A percentile compares a stretch with the other conserved stretches of the same genome.
Evolutionary conservation across 2,888 invertebrate genomes (phyloP).

Genomic region (Anarsia innoxiella): DNA sequence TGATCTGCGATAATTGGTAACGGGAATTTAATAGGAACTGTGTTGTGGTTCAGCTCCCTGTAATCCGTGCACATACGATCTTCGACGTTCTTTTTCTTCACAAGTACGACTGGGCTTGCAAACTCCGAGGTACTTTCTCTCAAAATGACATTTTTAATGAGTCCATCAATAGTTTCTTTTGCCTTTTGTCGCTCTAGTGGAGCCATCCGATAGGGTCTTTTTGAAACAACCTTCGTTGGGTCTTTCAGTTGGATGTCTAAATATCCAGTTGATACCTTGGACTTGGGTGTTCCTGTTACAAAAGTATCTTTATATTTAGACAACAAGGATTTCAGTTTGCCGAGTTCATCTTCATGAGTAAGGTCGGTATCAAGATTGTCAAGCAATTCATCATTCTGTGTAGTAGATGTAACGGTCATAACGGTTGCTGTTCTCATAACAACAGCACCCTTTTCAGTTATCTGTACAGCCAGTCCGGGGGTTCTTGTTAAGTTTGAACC

Average conservation of each 20-base stretch:
- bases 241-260: constrained; percentile 11
- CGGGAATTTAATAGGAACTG: constrained; percentile 22
- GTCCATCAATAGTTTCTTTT: constrained; percentile 20
- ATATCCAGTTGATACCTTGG: constrained; percentile 10
- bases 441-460: constrained; percentile 7
- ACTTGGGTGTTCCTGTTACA: constrained; percentile 9
- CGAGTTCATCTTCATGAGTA: not conserved
- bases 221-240: constrained; percentile 9
- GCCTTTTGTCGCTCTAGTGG: constrained; percentile 28
- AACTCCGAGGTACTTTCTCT: constrained; percentile 26
- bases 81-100: constrained; percentile 21
- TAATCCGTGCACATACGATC: constrained; percentile 27
- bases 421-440: not conserved
- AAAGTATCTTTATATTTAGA: constrained; percentile 1
- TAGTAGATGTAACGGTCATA: not conserved
- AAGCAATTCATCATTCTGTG: not conserved
- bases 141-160: constrained; percentile 28
- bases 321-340: not conserved
- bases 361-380: not conserved
- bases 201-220: constrained; percentile 13
- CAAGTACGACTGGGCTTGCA: constrained; percentile 26
- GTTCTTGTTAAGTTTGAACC: not conserved
- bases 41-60: constrained; percentile 22
- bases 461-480: constrained; percentile 5
- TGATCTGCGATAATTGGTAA: constrained; percentile 24